Conservation (phyloP, 37 sponge, comb jelly and placozoan species). For the Ianthella basta region DNA sequence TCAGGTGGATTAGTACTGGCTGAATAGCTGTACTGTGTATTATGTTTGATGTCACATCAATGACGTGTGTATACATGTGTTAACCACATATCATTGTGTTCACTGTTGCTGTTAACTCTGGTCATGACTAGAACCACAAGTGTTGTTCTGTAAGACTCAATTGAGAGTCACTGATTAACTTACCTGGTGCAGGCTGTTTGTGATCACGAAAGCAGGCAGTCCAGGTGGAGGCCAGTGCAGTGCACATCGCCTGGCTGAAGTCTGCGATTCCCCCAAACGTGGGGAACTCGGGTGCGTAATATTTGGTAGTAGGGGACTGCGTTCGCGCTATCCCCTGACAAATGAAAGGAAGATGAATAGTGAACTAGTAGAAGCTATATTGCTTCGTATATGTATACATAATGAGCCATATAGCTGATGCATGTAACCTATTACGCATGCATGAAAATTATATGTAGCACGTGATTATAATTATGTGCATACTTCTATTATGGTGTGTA, state of each 20-base stretch:
- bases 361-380: no score
- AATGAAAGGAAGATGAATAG: no score
- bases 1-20: no score
- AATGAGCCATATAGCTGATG: no score
- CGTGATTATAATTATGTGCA: no score
- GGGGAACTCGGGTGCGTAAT: slow-evolving; percentile 93
- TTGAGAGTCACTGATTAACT: slow-evolving; percentile 48
- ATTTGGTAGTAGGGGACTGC: slow-evolving; percentile 95
- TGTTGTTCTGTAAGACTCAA: not conserved
- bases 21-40: no score
- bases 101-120: no score
- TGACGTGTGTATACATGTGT: not conserved
- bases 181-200: slow-evolving; percentile 93
- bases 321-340: slow-evolving; percentile 88
- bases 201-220: slow-evolving; percentile 90
- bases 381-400: no score
- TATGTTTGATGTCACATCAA: not conserved
- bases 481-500: no score
- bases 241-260: slow-evolving; percentile 96
- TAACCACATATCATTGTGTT: not conserved
- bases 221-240: slow-evolving; percentile 89
- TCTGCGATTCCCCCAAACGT: slow-evolving; percentile 93
- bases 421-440: no score
- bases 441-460: no score
- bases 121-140: slow-evolving; percentile 16